Evolutionary conservation across 2,888 invertebrate species (phyloP).

Genomic region (Rhyacophila evoluta): DNA sequence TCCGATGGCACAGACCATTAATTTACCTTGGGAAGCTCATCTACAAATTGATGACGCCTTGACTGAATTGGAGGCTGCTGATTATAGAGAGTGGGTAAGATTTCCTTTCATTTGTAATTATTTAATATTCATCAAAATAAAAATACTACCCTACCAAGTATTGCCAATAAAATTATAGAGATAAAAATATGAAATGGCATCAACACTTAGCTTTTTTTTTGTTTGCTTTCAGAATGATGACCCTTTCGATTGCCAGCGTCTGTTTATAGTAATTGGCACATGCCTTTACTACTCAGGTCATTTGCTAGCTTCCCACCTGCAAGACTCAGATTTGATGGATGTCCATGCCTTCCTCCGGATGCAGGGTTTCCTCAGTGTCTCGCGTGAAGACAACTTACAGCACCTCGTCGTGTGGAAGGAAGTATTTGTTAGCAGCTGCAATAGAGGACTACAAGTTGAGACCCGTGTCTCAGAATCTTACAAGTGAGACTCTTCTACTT

Average conservation of each 20-base stretch:
- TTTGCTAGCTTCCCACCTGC: slow-evolving; percentile 82
- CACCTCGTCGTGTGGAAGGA: slow-evolving; percentile 83
- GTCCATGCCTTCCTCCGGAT: slow-evolving; percentile 81
- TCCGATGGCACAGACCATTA: slow-evolving; percentile 74
- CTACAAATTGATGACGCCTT: slow-evolving; percentile 88
- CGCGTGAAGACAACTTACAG: slow-evolving; percentile 75
- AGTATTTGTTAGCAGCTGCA: slow-evolving; percentile 73
- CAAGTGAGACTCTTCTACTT: slow-evolving; percentile 1
- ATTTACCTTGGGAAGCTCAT: slow-evolving; percentile 81
- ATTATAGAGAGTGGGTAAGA: slow-evolving; percentile 87
- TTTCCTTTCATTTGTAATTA: no score
- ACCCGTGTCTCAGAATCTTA: slow-evolving; percentile 27
- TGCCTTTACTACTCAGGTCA: slow-evolving; percentile 77
- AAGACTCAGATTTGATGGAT: slow-evolving; percentile 79
- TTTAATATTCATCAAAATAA: no score
- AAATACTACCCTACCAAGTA: no score
- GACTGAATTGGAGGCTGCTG: slow-evolving; percentile 90
- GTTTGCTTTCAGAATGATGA: slow-evolving; percentile 76
- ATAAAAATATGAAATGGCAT: no score
- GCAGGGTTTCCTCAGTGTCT: slow-evolving; percentile 79
- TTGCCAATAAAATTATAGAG: no score
- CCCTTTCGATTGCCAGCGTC: slow-evolving; percentile 78
- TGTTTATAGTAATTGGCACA: slow-evolving; percentile 77
- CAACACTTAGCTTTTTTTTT: no score
- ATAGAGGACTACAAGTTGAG: slow-evolving; percentile 56